phyloP scores from a whole-genome alignment of 2,797 vertebrate species.

The Fistularia commersonii region DNA sequence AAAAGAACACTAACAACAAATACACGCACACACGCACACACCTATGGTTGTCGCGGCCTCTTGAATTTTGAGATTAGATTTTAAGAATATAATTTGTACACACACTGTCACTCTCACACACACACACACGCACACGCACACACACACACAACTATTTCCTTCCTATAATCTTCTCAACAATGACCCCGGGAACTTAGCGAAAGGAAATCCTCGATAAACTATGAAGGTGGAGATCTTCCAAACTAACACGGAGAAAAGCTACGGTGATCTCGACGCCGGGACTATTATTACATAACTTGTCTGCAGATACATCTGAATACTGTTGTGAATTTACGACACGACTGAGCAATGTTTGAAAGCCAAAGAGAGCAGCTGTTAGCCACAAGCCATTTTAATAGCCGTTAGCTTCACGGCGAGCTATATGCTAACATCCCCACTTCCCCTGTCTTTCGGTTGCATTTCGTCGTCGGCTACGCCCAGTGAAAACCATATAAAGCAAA shows the following conservation, averaged over 20 bases:
- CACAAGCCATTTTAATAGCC: constrained; percentile 8
- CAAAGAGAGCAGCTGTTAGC: constrained; percentile 12
- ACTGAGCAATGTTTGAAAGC: neutral
- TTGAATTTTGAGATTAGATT: too few species aligned
- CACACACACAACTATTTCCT: constrained; percentile 43
- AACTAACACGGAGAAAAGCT: neutral
- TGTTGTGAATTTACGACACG: neutral
- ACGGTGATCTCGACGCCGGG: neutral
- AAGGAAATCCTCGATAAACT: neutral
- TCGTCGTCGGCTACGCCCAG: constrained; percentile 20
- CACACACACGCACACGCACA: neutral
- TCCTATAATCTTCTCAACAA: constrained; percentile 39
- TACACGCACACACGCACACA: neutral
- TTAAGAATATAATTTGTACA: too few species aligned
- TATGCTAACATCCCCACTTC: constrained; percentile 44
- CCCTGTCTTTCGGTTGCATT: constrained; percentile 7
- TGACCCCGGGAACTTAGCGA: constrained; percentile 42
- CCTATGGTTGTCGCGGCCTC: too few species aligned
- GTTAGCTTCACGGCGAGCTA: constrained; percentile 46
- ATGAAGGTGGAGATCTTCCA: neutral
- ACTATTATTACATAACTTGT: neutral
- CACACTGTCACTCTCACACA: too few species aligned
- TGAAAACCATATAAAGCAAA: neutral
- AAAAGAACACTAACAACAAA: neutral
- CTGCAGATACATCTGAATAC: too few species aligned